A percentile compares a stretch with the other conserved stretches of the same genome.
These are phyloP conservation scores for Aurelia coerulea DNA, from an alignment of 30 jellyfish, hydroid and myxozoan genomes.

Conservation along the genomic window DNA sequence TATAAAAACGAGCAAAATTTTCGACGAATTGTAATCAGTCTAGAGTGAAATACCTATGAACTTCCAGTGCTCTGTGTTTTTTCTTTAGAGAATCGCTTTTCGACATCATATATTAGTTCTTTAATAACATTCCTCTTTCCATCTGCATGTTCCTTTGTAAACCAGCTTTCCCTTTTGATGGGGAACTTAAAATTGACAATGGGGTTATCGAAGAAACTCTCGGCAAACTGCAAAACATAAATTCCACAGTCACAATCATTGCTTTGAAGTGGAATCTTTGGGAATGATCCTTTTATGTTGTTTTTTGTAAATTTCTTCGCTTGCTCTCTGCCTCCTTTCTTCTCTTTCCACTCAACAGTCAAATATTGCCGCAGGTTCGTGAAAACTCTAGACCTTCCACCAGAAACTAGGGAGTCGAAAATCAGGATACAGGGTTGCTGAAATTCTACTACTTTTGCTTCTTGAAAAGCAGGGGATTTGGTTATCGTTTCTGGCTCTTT, in stretches of 20 bases:
- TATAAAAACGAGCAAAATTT: no score
- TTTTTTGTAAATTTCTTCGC: conserved; percentile 68
- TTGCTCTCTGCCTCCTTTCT: conserved; percentile 47
- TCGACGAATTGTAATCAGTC: no score
- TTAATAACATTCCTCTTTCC: conserved; percentile 69
- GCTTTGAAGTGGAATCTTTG: conserved; percentile 89
- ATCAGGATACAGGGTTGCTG: conserved; percentile 87
- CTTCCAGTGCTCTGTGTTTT: neutral
- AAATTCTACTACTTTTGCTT: conserved; percentile 2
- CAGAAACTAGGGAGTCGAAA: conserved; percentile 87
- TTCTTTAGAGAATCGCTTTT: conserved; percentile 19
- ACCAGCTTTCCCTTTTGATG: conserved; percentile 78
- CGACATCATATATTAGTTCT: conserved; percentile 35
- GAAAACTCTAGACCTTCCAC: conserved; percentile 87
- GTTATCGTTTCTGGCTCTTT: neutral
- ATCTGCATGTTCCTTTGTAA: conserved; percentile 63
- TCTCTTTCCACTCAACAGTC: conserved; percentile 84
- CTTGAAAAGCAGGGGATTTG: conserved; percentile 4
- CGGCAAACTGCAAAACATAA: conserved; percentile 90
- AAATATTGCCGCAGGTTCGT: conserved; percentile 81
- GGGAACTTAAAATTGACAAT: conserved; percentile 69
- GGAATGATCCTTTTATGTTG: conserved; percentile 86
- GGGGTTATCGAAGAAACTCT: conserved; percentile 79
- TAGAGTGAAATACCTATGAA: no score
- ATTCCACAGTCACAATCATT: conserved; percentile 98